phyloP scores from a whole-genome alignment of 1,140 invertebrate genomes.

The Nasonia giraulti region DNA sequence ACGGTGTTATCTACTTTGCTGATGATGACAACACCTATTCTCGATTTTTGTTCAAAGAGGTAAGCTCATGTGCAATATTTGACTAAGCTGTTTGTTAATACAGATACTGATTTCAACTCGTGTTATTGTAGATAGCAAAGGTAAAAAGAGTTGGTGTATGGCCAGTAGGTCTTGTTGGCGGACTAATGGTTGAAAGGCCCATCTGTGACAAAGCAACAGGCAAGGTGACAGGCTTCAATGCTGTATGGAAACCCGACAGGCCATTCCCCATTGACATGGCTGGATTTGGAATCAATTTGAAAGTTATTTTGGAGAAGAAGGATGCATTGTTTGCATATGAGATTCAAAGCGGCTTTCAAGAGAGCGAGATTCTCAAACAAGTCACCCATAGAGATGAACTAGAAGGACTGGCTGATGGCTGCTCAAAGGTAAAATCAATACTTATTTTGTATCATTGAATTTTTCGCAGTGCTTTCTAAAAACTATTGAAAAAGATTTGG shows the following conservation, averaged over 20 bases:
- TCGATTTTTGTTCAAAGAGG: slow-evolving; percentile 92
- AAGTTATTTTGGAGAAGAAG: slow-evolving; percentile 84
- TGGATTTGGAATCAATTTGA: slow-evolving; percentile 95
- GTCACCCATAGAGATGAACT: slow-evolving; percentile 84
- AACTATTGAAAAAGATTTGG: background rate
- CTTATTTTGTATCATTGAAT: background rate
- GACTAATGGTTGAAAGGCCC: slow-evolving; percentile 90
- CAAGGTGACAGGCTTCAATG: slow-evolving; percentile 89
- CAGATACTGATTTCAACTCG: background rate
- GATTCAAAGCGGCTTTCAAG: slow-evolving; percentile 91
- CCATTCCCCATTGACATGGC: slow-evolving; percentile 99
- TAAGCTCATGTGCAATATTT: slow-evolving; percentile 63
- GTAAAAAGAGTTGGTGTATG: slow-evolving; percentile 94
- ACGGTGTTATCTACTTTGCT: slow-evolving; percentile 96
- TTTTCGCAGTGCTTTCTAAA: background rate
- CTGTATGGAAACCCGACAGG: slow-evolving; percentile 89
- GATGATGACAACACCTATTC: slow-evolving; percentile 99
- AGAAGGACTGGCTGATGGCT: slow-evolving; percentile 92
- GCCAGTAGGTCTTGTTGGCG: slow-evolving; percentile 97
- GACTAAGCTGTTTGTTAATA: background rate
- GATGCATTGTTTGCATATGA: slow-evolving; percentile 89
- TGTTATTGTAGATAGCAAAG: slow-evolving; percentile 80
- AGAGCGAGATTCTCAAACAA: slow-evolving; percentile 91
- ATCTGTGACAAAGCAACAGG: slow-evolving; percentile 79
- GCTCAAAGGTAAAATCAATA: slow-evolving; percentile 82